Conservation (phyloP, 2,797 vertebrate genomes). For the Hydrophis major region DNA sequence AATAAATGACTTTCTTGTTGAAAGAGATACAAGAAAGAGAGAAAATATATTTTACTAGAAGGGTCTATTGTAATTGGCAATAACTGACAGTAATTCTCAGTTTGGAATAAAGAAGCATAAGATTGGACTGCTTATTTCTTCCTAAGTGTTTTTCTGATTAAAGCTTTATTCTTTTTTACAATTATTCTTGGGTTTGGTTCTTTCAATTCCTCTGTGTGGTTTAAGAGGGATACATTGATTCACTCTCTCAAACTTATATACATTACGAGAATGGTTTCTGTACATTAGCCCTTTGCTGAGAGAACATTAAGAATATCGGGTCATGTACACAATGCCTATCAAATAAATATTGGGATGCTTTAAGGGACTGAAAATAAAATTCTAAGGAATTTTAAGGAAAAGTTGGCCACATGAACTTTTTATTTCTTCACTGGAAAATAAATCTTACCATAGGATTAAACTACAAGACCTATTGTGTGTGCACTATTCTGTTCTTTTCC, state of each 20-base stretch:
- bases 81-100: not conserved
- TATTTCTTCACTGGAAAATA: not conserved
- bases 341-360: not conserved
- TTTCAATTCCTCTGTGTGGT: not conserved
- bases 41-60: not conserved
- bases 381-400: not conserved
- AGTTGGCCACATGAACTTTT: not conserved
- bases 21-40: not conserved
- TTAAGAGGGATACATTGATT: not conserved
- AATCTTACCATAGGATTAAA: not conserved
- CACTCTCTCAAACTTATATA: not conserved
- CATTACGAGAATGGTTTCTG: not conserved
- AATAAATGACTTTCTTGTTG: not conserved
- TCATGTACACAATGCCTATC: not conserved
- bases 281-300: not conserved
- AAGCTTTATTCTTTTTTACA: not conserved
- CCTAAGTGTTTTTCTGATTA: not conserved
- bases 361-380: not conserved
- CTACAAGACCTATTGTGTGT: not conserved
- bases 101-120: not conserved
- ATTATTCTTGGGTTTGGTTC: not conserved
- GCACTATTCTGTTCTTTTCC: not conserved
- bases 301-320: not conserved
- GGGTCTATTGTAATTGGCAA: not conserved
- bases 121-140: not conserved